Evolutionary conservation across 2,113 vertebrate species (phyloP).

Genomic region (Speoplatyrhinus poulsoni): DNA sequence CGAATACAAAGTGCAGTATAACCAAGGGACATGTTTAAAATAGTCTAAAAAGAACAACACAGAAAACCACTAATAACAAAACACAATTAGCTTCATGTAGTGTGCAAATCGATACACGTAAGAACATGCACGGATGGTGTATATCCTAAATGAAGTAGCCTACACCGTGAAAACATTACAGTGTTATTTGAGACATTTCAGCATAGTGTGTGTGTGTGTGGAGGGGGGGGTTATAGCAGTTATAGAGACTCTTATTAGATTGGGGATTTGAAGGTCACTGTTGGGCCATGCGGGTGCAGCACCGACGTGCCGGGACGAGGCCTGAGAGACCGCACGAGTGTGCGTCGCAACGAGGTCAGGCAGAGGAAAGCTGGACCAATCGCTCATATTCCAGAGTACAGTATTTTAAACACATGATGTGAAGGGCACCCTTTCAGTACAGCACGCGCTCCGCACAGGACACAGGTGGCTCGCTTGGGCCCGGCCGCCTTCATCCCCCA

Average conservation of each 20-base stretch:
- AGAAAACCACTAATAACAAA: too few relatives aligned
- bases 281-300: conserved; percentile 3
- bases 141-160: too few relatives aligned
- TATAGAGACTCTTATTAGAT: conserved; percentile 2
- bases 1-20: too few relatives aligned
- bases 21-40: too few relatives aligned
- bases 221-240: not conserved
- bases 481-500: conserved; percentile 48
- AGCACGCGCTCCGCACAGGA: conserved; percentile 47
- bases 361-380: conserved; percentile 25
- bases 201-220: not conserved
- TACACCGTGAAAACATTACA: not conserved
- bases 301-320: conserved; percentile 24
- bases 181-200: not conserved
- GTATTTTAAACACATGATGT: conserved; percentile 63
- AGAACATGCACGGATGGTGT: too few relatives aligned
- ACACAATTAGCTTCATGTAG: too few relatives aligned
- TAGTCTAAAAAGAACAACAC: too few relatives aligned
- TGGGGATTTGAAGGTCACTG: conserved; percentile 28
- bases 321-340: not conserved
- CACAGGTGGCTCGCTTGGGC: conserved; percentile 26
- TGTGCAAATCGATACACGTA: too few relatives aligned
- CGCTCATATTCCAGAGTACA: conserved; percentile 43
- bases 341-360: conserved; percentile 16
- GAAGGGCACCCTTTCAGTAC: conserved; percentile 54